Conservation (phyloP, 2,113 vertebrate species). For the Mixornis gularis region DNA sequence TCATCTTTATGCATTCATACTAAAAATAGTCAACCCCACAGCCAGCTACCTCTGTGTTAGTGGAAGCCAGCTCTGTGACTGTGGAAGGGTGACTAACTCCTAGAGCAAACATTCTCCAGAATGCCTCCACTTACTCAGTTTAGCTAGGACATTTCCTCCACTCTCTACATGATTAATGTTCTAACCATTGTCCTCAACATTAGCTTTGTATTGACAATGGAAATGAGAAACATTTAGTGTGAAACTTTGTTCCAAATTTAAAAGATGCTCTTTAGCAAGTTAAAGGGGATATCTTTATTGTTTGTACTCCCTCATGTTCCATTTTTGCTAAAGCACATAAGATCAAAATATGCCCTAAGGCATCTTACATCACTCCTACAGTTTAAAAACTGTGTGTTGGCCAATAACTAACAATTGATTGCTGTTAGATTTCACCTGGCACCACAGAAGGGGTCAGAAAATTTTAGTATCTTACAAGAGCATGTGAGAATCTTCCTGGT, state of each 20-base stretch:
- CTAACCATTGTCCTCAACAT: slow-evolving; percentile 33
- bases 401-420: background rate
- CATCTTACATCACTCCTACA: background rate
- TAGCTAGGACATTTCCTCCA: slow-evolving; percentile 26
- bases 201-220: slow-evolving; percentile 5
- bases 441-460: background rate
- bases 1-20: slow-evolving; percentile 53
- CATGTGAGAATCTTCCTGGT: background rate
- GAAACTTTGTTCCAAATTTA: background rate
- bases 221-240: slow-evolving; percentile 16
- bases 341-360: background rate
- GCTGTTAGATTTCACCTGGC: background rate
- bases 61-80: slow-evolving; percentile 34
- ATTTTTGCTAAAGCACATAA: background rate
- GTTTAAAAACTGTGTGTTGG: background rate
- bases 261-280: background rate
- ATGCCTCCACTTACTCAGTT: slow-evolving; percentile 37
- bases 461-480: background rate
- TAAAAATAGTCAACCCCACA: slow-evolving; percentile 51
- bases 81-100: slow-evolving; percentile 51
- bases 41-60: slow-evolving; percentile 30
- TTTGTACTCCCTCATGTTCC: background rate
- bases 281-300: background rate
- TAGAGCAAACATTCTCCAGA: slow-evolving; percentile 51
- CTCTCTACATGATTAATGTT: slow-evolving; percentile 31